A percentile compares a stretch with the other conserved stretches of the same genome.
Conservation (phyloP, 2,888 invertebrate genomes). For the Macrophya alboannulata region DNA sequence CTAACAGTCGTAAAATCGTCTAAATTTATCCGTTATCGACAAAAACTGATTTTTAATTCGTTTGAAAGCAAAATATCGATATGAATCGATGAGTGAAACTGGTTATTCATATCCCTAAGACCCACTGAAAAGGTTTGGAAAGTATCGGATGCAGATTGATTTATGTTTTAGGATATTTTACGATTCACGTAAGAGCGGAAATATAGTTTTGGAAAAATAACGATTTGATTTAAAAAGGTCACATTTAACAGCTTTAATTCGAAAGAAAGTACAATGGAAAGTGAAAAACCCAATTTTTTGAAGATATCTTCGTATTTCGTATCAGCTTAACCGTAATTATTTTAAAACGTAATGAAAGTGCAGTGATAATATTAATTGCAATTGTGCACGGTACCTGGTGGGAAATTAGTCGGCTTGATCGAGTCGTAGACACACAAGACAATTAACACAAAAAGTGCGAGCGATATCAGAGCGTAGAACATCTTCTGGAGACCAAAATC, state of each 20-base stretch:
- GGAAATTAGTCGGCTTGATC: constrained; percentile 72
- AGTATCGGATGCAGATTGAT: neutral
- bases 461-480: constrained; percentile 56
- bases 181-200: neutral
- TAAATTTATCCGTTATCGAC: neutral
- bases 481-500: constrained; percentile 3
- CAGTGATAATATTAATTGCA: too few species aligned
- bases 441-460: constrained; percentile 61
- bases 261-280: neutral
- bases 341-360: neutral
- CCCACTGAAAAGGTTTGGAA: neutral
- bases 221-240: neutral
- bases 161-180: neutral
- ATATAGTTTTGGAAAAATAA: neutral
- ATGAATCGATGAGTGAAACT: neutral
- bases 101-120: neutral
- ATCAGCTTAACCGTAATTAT: neutral
- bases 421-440: constrained; percentile 67
- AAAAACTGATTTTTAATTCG: neutral
- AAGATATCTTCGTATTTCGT: neutral
- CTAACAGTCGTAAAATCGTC: neutral
- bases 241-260: neutral
- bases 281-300: neutral
- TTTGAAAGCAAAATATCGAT: neutral
- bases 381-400: constrained; percentile 69